These are phyloP conservation scores for Trematomus bernacchii DNA, from an alignment of 2,797 vertebrate species.

Conservation along the genomic window DNA sequence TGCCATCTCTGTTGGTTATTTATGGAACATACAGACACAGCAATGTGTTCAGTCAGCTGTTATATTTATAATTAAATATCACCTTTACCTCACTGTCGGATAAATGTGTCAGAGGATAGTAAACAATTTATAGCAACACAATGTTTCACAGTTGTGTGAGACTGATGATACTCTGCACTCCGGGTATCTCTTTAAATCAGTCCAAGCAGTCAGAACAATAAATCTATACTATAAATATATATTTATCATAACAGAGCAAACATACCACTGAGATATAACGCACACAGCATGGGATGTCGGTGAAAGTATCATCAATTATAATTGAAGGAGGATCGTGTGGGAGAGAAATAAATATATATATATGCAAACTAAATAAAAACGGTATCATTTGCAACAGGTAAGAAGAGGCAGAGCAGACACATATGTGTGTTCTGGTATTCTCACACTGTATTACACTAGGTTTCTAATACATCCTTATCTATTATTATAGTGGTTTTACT, in stretches of 20 bases:
- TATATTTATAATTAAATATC: too few species aligned
- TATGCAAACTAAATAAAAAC: too few species aligned
- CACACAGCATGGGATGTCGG: neutral
- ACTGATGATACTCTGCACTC: slow-evolving; percentile 20
- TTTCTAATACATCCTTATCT: too few species aligned
- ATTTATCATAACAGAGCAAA: neutral
- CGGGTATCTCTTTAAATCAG: slow-evolving; percentile 12
- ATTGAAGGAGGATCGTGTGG: neutral
- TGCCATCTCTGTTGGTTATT: slow-evolving; percentile 2
- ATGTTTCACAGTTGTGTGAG: slow-evolving; percentile 10
- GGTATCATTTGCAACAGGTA: neutral
- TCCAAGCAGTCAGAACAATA: neutral
- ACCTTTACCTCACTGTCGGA: slow-evolving; percentile 4
- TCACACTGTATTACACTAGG: too few species aligned
- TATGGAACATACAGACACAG: neutral
- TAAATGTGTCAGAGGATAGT: slow-evolving; percentile 15
- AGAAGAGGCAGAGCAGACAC: neutral
- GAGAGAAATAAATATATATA: too few species aligned
- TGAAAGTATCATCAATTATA: neutral
- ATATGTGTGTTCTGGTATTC: neutral
- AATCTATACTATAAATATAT: neutral
- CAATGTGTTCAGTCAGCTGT: slow-evolving; percentile 1
- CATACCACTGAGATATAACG: neutral
- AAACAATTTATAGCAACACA: slow-evolving; percentile 22
- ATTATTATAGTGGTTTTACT: too few species aligned